Base-by-base conservation (phyloP, 1,140 invertebrate genomes). In the Drosophila truncata region DNA sequence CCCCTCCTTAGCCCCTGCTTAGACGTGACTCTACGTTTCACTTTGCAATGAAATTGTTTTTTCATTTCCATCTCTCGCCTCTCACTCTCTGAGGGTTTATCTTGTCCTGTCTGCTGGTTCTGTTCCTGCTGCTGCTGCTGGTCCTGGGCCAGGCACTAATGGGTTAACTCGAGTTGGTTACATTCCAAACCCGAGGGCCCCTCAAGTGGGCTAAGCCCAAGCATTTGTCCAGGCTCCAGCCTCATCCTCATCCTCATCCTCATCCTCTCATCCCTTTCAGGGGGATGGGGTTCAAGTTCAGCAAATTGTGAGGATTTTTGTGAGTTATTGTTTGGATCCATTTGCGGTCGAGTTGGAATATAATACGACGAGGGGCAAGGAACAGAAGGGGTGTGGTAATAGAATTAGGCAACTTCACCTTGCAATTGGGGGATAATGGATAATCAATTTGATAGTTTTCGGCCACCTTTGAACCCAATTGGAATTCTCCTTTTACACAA, bases 91-190 rank as follows among this genome's bases (percentile, higher is more conserved):
- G 13, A 10, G 25, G 66, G 65, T 70, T 78, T 65, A 76, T 75
- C 81, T 64, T 2, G 23, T 14, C 11, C 44, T 7, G 37, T 16
- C 10, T 42, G 31, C 6, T n/a, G 29, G 57, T 8, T 10, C 20
- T 29, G 31, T 23, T 9, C 14, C 25, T 4, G 29, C 62, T 8
- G 10, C 20, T 29, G 31, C 29, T 9, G 18, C 25, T 4, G 23
- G 27, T 5, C 27, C n/a, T n/a, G n/a, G 27, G 50, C 11, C 29
- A 9, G 41, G 31, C 84, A 81, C 82, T 88, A 88, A 88, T 88
- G 78, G 84, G 84, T 88, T 88, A 90, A 88, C 84, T 88, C 82
- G 85, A 88, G 85, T 84, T 81, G 75, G 85, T 81, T 88, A 81
- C 85, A 23, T 50, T 31, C 49, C 49, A 72, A 80, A 80, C 72